Evolutionary conservation across 2,797 vertebrate species (phyloP).

Genomic region (Malacoctenus gilli): DNA sequence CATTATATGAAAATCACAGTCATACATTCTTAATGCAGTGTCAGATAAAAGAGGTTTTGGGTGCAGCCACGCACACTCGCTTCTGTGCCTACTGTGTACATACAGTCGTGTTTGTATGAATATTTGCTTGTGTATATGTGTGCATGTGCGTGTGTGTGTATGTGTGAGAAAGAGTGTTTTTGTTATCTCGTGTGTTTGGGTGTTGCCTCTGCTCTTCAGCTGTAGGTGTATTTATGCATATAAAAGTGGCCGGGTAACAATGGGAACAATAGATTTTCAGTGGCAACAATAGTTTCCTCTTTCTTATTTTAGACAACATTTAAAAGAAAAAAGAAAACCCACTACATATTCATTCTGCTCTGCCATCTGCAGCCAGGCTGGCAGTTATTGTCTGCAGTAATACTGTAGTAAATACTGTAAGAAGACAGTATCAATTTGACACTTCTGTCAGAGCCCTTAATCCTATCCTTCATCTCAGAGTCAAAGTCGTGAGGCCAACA

Average conservation of each 20-base stretch:
- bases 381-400: slow-evolving; percentile 40
- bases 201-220: slow-evolving; percentile 29
- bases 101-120: slow-evolving; percentile 28
- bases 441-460: slow-evolving; percentile 56
- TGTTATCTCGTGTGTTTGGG: slow-evolving; percentile 1
- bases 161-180: slow-evolving; percentile 13
- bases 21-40: slow-evolving; percentile 80
- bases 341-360: slow-evolving; percentile 1
- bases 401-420: slow-evolving; percentile 52
- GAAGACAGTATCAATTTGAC: slow-evolving; percentile 60
- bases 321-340: slow-evolving; percentile 3
- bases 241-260: slow-evolving; percentile 7
- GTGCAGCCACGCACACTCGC: slow-evolving; percentile 41
- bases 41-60: slow-evolving; percentile 64
- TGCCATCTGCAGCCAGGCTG: background rate
- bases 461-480: slow-evolving; percentile 52
- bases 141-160: slow-evolving; percentile 6
- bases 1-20: slow-evolving; percentile 81
- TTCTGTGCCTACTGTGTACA: slow-evolving; percentile 44
- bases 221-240: slow-evolving; percentile 12
- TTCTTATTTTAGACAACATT: slow-evolving; percentile 4
- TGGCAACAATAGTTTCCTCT: background rate
- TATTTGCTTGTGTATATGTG: slow-evolving; percentile 20
- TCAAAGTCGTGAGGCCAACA: slow-evolving; percentile 57
- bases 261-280: slow-evolving; percentile 10